phyloP scores from a whole-genome alignment of 2,113 vertebrate genomes.

The Phylloscopus trochiloides region DNA sequence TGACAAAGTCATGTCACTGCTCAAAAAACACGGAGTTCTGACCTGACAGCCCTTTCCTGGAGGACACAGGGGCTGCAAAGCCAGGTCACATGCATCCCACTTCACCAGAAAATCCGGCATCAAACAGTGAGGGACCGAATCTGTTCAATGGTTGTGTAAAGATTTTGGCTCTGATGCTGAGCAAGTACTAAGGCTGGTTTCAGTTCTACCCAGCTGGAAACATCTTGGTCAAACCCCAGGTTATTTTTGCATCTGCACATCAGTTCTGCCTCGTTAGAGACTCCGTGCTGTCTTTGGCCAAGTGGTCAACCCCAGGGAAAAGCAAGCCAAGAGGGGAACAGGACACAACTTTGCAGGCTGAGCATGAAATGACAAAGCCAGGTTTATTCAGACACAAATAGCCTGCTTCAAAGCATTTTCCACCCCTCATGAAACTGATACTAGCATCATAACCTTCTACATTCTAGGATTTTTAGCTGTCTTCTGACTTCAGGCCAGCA shows the following conservation, averaged over 20 bases:
- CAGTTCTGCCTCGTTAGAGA: constrained; percentile 23
- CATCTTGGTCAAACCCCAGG: constrained; percentile 1
- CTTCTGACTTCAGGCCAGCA: neutral
- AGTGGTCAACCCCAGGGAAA: constrained; percentile 19
- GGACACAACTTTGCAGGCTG: constrained; percentile 12
- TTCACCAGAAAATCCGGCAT: fast-evolving
- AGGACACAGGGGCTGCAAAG: neutral
- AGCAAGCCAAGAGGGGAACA: constrained; percentile 20
- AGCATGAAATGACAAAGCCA: constrained; percentile 26
- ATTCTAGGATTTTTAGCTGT: neutral
- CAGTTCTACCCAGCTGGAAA: neutral
- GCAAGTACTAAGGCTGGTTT: neutral
- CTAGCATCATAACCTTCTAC: neutral
- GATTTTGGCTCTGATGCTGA: neutral
- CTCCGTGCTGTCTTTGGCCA: neutral
- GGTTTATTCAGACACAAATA: constrained; percentile 34
- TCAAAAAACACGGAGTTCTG: neutral
- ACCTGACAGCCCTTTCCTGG: neutral
- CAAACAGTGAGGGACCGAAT: neutral
- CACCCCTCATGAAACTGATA: neutral
- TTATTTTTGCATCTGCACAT: constrained; percentile 27
- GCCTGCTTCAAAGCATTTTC: constrained; percentile 14
- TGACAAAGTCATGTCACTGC: neutral
- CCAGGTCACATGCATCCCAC: neutral
- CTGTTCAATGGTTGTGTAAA: neutral